These are phyloP conservation scores for Melieria picta DNA, from an alignment of 2,888 invertebrate genomes.

Conservation along the genomic window DNA sequence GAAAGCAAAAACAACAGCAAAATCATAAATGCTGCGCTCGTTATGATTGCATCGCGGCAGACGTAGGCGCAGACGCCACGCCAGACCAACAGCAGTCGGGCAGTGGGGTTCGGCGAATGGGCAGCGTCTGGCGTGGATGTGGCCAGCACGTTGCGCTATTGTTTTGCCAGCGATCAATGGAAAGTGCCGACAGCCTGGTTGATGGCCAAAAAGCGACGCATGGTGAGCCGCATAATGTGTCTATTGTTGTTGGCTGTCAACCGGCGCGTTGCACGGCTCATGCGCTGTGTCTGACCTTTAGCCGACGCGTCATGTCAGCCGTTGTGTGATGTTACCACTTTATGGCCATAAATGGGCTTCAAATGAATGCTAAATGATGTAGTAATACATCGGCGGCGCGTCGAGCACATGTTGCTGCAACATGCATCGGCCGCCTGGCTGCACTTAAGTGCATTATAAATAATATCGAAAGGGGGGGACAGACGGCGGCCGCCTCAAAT, in stretches of 20 bases:
- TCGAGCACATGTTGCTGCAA: conserved; percentile 14
- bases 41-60: too few species aligned
- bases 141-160: too few species aligned
- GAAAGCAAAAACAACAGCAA: neutral
- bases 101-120: too few species aligned
- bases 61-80: too few species aligned
- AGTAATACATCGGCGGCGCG: conserved; percentile 14
- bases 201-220: conserved; percentile 3
- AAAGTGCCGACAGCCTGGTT: conserved; percentile 20
- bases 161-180: conserved; percentile 7
- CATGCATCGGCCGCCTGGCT: neutral
- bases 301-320: too few species aligned
- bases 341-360: conserved; percentile 30
- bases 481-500: conserved; percentile 9
- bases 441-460: too few species aligned
- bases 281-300: too few species aligned
- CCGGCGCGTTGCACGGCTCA: too few species aligned
- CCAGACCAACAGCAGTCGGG: too few species aligned
- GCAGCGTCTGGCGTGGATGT: too few species aligned
- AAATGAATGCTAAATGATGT: conserved; percentile 30
- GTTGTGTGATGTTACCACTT: conserved; percentile 22
- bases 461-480: too few species aligned
- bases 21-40: too few species aligned
- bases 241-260: conserved; percentile 8
- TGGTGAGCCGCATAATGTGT: neutral